These are phyloP conservation scores for Acanthoscelides obtectus DNA, from an alignment of 2,888 invertebrate genomes.

Conservation along the genomic window DNA sequence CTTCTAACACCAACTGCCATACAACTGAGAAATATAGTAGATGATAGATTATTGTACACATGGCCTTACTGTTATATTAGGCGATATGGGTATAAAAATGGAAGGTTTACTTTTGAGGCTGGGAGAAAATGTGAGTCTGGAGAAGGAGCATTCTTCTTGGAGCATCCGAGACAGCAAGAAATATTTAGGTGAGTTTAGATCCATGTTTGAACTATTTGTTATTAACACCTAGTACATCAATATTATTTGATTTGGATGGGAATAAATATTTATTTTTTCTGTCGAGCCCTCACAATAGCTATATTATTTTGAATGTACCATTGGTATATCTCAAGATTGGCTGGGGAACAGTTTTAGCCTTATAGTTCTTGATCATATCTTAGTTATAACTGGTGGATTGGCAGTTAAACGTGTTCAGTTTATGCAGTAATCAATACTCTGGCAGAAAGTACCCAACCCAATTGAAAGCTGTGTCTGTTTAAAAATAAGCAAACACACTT, in stretches of 20 bases:
- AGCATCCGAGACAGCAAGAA: slow-evolving; percentile 77
- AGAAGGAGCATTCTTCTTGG: slow-evolving; percentile 76
- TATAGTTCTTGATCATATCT: too few species aligned
- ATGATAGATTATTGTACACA: slow-evolving; percentile 62
- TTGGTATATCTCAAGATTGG: too few species aligned
- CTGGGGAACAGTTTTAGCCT: too few species aligned
- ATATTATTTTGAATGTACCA: too few species aligned
- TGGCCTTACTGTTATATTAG: slow-evolving; percentile 85
- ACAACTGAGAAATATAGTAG: slow-evolving; percentile 64
- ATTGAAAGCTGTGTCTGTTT: too few species aligned
- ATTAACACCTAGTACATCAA: not conserved
- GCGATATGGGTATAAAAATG: slow-evolving; percentile 79
- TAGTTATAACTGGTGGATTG: too few species aligned
- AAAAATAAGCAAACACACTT: too few species aligned
- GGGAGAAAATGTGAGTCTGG: slow-evolving; percentile 83
- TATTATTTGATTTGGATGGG: not conserved
- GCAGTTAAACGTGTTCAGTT: too few species aligned
- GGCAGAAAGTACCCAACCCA: too few species aligned
- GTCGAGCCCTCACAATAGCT: too few species aligned
- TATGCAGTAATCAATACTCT: too few species aligned
- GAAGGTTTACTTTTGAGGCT: slow-evolving; percentile 84
- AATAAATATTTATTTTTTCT: too few species aligned
- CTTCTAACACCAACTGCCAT: slow-evolving; percentile 71
- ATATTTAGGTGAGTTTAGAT: slow-evolving; percentile 52
- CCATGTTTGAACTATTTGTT: not conserved